Evolutionary conservation across 2,888 invertebrate species (phyloP), one percentile per base, ranked within the genome.

Genomic region (Orthosia cruda): DNA sequence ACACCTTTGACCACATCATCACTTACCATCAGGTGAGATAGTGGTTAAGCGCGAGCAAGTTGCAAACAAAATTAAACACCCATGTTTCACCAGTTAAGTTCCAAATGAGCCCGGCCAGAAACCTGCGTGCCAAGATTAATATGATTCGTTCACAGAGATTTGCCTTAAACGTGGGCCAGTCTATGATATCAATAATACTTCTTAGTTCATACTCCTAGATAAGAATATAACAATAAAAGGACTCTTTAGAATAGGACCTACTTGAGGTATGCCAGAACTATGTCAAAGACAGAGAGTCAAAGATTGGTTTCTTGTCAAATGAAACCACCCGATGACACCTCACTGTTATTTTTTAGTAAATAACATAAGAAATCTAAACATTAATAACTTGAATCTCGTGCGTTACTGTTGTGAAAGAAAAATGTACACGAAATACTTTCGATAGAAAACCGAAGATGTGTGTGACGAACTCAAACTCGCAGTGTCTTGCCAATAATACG

Each of bases 231-330:
- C n/a, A 80, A 45, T 7, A 15, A 76, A 13, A 15, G 12, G 4
- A 52, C 65, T 65, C 65, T 20, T 52, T 54, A 3, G 16, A n/a
- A 7, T 40, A n/a, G n/a, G 18, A 69, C 26, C 45, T 26, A 2
- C 45, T 66, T 63, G 26, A 62, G 26, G 40, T 11, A 54, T n/a
- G n/a, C 54, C 26, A 15, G 32, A 55, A 32, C 32, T 5, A 23
- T 45, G 47, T 20, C n/a, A n/a, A n/a, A n/a, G n/a, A n/a, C n/a
- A n/a, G n/a, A n/a, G n/a, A n/a, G 32, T 74, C 74, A 74, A 20
- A 73, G 16, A 12, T 18, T n/a, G 16, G 13, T 7, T 3, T 15
- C 15, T 55, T 74, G 64, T 49, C 74, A 73, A 11, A 16, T 26
- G 13, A 16, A 40, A 55, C 20, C 0, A 16, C 40, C 11, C 47